Evolutionary conservation across 2,888 invertebrate genomes (phyloP).

Genomic region (Andricus quercusramuli): DNA sequence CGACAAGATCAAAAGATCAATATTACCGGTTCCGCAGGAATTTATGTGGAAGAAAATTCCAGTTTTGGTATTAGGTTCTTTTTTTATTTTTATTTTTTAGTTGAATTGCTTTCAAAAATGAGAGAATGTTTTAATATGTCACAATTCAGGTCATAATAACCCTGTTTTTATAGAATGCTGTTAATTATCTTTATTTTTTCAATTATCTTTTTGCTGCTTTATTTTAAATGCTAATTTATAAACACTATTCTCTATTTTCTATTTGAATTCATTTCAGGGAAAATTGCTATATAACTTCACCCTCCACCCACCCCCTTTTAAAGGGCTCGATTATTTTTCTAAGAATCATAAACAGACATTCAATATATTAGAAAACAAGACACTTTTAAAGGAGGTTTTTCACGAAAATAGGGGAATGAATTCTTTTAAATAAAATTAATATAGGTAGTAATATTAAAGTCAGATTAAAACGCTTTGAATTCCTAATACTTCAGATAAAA

Average conservation of each 20-base stretch:
- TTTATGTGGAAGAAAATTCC: not conserved
- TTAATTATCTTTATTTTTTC: not conserved
- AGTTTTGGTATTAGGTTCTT: not conserved
- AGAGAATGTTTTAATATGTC: not conserved
- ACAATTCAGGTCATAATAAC: not conserved
- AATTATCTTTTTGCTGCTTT: not conserved
- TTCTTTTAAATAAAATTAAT: too few relatives aligned
- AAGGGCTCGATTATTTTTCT: too few relatives aligned
- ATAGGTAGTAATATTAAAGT: too few relatives aligned
- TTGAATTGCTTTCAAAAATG: not conserved
- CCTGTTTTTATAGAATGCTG: not conserved
- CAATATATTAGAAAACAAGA: too few relatives aligned
- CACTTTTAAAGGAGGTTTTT: too few relatives aligned
- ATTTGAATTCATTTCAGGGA: too few relatives aligned
- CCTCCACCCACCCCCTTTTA: too few relatives aligned
- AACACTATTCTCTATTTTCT: not conserved
- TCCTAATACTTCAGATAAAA: too few relatives aligned
- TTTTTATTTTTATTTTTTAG: not conserved
- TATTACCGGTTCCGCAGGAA: slow-evolving; percentile 42
- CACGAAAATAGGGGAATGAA: too few relatives aligned
- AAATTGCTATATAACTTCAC: too few relatives aligned
- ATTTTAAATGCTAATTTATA: not conserved
- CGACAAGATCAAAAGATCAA: slow-evolving; percentile 48
- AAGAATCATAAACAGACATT: too few relatives aligned
- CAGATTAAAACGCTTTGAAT: too few relatives aligned